Conservation (phyloP, 2,888 invertebrate genomes). For the Acrobasis consociella region DNA sequence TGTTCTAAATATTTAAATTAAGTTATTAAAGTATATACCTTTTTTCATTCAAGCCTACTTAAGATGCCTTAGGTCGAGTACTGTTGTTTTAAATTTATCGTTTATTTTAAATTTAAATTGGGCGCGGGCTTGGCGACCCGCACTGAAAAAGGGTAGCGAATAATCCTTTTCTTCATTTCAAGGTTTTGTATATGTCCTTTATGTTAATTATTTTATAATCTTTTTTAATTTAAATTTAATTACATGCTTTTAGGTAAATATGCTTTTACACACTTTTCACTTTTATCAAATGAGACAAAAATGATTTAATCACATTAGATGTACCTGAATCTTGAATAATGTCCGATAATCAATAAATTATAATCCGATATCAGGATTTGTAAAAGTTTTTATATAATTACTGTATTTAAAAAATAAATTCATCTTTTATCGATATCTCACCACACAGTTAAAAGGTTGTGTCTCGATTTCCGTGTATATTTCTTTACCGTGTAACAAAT, state of each 20-base stretch:
- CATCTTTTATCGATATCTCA: no score
- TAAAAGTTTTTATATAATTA: no score
- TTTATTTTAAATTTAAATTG: conserved; percentile 18
- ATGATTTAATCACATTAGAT: no score
- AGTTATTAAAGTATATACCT: not conserved
- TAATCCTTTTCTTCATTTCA: not conserved
- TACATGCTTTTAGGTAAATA: not conserved
- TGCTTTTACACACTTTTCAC: no score
- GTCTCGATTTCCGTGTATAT: no score
- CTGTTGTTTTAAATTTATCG: conserved; percentile 13
- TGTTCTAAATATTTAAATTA: conserved; percentile 1
- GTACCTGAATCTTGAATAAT: no score
- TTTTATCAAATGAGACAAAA: no score
- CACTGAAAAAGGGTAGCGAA: conserved; percentile 9
- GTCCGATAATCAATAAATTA: no score
- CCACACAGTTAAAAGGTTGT: no score
- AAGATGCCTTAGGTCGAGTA: not conserved
- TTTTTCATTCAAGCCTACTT: not conserved
- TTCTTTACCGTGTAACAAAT: no score
- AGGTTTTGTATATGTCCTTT: conserved; percentile 9
- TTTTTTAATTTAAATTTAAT: not conserved
- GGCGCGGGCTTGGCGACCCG: not conserved
- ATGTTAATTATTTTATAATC: not conserved
- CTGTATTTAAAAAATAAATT: no score
- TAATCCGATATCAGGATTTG: no score